Conservation (phyloP, 1,140 invertebrate species). For the Drosophila neocordata region DNA sequence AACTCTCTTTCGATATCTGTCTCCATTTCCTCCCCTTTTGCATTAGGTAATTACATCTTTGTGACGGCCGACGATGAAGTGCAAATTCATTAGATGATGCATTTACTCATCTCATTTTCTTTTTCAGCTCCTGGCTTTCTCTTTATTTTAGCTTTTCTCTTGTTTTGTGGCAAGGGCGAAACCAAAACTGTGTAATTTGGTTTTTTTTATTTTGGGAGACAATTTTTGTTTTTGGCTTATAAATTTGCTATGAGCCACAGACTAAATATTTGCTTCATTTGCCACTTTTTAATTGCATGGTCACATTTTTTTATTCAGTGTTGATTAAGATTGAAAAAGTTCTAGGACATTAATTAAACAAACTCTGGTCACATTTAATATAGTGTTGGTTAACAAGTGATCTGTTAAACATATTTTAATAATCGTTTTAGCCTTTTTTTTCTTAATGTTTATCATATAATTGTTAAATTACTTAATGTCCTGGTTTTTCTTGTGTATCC, state of each 20-base stretch:
- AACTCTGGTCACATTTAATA: neutral
- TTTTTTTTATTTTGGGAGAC: neutral
- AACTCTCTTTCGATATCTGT: neutral
- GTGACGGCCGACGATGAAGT: conserved; percentile 60
- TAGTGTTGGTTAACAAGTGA: neutral
- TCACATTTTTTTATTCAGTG: no score
- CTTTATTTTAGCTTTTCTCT: neutral
- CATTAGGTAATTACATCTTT: conserved; percentile 79
- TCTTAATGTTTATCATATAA: no score
- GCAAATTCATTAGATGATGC: conserved; percentile 73
- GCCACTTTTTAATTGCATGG: no score
- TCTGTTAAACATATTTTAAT: no score
- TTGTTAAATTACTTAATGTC: no score
- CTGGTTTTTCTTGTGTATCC: no score
- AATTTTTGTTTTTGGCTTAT: neutral
- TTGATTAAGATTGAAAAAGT: no score
- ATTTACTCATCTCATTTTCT: conserved; percentile 17
- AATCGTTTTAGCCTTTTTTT: no score
- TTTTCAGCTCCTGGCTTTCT: neutral
- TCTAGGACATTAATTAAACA: no score
- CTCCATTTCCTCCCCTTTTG: conserved; percentile 13
- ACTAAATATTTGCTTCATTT: neutral
- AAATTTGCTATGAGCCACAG: neutral
- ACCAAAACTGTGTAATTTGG: conserved; percentile 1
- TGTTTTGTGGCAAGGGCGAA: neutral